Percentiles rank a stretch among this genome's conserved stretches.
These are phyloP conservation scores for Streblospio benedicti DNA, from an alignment of 1,140 invertebrate genomes.

Conservation along the genomic window DNA sequence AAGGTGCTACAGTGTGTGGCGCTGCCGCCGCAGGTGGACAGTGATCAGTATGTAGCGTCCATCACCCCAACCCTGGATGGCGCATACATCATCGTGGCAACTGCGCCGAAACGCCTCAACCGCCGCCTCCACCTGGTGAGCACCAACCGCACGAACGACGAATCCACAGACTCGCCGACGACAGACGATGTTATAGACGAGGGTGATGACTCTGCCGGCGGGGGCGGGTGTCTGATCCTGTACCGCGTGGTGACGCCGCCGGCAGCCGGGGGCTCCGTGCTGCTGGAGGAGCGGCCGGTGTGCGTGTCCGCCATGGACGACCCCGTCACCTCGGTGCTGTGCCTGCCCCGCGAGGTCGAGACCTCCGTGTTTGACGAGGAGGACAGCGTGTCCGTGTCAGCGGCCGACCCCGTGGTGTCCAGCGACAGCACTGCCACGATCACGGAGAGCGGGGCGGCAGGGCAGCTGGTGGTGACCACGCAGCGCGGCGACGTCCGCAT, in stretches of 20 bases:
- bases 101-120: not conserved
- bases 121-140: no score
- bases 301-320: slow-evolving; percentile 22
- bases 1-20: slow-evolving; percentile 10
- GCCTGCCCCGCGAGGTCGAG: slow-evolving; percentile 36
- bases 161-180: not conserved
- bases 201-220: no score
- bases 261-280: slow-evolving; percentile 29
- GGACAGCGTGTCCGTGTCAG: slow-evolving; percentile 18
- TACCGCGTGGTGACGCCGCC: slow-evolving; percentile 36
- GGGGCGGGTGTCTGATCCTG: slow-evolving; percentile 40
- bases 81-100: not conserved
- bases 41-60: slow-evolving; percentile 2
- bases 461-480: slow-evolving; percentile 37
- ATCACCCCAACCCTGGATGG: slow-evolving; percentile 1
- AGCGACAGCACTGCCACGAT: slow-evolving; percentile 5
- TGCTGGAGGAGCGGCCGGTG: slow-evolving; percentile 36
- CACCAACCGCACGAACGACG: not conserved
- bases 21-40: slow-evolving; percentile 3
- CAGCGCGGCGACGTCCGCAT: slow-evolving; percentile 35
- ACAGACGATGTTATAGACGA: not conserved
- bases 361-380: slow-evolving; percentile 25
- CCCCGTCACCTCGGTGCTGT: slow-evolving; percentile 25
- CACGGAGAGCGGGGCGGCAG: slow-evolving; percentile 19
- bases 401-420: slow-evolving; percentile 11